phyloP scores from a whole-genome alignment of 2,797 vertebrate genomes.

The Pangasius krempfi region DNA sequence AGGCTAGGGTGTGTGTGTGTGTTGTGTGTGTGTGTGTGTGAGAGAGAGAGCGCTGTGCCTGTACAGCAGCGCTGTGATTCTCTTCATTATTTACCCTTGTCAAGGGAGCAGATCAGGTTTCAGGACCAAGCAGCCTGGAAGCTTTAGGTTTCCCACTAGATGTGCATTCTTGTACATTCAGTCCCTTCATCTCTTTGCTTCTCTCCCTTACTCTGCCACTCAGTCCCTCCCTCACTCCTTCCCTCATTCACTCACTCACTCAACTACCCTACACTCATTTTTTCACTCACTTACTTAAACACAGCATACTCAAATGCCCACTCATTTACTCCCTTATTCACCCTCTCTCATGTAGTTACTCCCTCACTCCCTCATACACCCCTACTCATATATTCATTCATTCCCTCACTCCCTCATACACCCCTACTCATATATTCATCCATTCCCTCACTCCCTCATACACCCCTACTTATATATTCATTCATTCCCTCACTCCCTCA shows the following conservation, averaged over 20 bases:
- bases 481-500: background rate
- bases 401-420: background rate
- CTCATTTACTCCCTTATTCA: background rate
- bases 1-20: background rate
- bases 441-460: background rate
- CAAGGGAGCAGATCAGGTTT: constrained; percentile 72
- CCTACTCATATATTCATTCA: background rate
- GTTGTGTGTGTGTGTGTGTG: background rate
- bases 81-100: constrained; percentile 77
- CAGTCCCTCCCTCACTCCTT: background rate
- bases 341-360: background rate
- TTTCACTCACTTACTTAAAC: background rate
- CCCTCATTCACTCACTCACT: background rate
- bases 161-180: constrained; percentile 48
- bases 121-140: constrained; percentile 56
- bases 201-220: constrained; percentile 14
- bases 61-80: constrained; percentile 53
- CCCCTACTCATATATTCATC: background rate
- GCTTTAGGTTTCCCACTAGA: constrained; percentile 53
- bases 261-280: background rate
- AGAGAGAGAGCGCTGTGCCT: constrained; percentile 4
- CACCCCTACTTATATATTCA: background rate
- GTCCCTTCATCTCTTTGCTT: constrained; percentile 24
- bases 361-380: background rate
- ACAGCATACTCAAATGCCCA: background rate